Base-by-base conservation (phyloP, 23 tunicate species). In the Oikopleura vanhoeffeni region DNA sequence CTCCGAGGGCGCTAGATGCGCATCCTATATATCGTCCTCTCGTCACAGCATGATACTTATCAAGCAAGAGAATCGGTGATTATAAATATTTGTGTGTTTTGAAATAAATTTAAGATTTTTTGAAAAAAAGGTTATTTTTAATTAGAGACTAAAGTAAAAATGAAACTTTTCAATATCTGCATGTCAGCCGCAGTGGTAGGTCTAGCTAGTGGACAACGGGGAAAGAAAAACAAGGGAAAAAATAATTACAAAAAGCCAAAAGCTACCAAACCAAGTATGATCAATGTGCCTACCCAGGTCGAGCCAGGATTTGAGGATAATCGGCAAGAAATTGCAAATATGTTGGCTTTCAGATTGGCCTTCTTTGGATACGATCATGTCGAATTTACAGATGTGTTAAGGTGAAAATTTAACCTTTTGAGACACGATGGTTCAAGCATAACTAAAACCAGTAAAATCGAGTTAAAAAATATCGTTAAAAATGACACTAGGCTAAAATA, bases 301-400 rank as follows among this genome's bases (percentile, higher is more conserved):
- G 79, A 71, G 35, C 79, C 79, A 28, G 79, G 79, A 33, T 30
- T 71, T 13, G 79, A 18, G 4, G 79, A 71, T 30, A 71, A 71
- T 30, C 79, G 79, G 4, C 79, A 71, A 38, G 35, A 18, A 2
- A 71, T 71, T 30, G 79, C 79, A 33, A 30, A 71, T 71, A 71
- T 71, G 79, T 38, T 71, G 36, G 34, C 27, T 30, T 71, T 13
- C 38, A 33, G 35, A 71, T 38, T 71, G 38, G 35, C 27, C 79
- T 71, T 18, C 79, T 71, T 13, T 30, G 79, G 79, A 49, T 49
- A 49, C 79, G 32, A 2, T 2, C 27, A 71, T 38, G 35, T 30
- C 3, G 79, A 71, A 18, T 71, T 30, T 71, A 13, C 35, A 4
- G 79, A 71, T 38, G 79, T 71, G 4, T 30, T 49, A 49, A 49